Evolutionary conservation across 2,113 vertebrate genomes (phyloP), one percentile per base, ranked within the genome.

Genomic region (Panthera uncia): DNA sequence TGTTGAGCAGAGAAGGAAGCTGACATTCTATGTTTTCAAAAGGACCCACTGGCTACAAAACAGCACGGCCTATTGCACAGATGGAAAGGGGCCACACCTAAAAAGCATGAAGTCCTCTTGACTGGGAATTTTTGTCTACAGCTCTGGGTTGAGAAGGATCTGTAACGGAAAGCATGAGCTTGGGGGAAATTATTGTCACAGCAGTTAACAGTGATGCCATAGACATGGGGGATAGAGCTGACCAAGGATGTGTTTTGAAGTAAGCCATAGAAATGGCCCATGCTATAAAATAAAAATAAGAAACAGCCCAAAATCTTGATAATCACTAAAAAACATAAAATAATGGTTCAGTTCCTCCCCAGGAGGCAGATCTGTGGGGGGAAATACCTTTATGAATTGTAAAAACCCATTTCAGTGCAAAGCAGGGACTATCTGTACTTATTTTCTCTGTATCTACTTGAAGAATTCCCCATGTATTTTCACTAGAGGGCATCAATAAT

Each of bases 381-480:
- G 36, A 16, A 48, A 31, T 69, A 36, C 1, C 36, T 71, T 41
- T 61, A 48, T 57, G 68, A 88, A 69, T 29, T 78, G 13, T 36
- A 78, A 63, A 84, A 85, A 80, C 52, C 65, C 23, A 4, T 65
- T 73, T n/a, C 11, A 19, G 2, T 89, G 27, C 71, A 93, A 69
- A 73, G 38, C 41, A 11, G 31, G 8, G 23, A 27, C 5, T 45
- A 1, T 69, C 36, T 41, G 1, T 68, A 13, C 33, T 33, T 48
- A 23, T 21, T 71, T 81, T 36, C 36, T 87, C 71, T 63, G 5
- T 29, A 61, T 78, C 29, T 85, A 29, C 86, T 92, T 73, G 48
- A 94, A 94, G 29, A 16, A 48, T 83, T 96, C 97, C 41, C 27
- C 78, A 5, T 41, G 90, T 41, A 38, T 68, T 23, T 52, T 97